Base-by-base conservation (phyloP, 1,140 invertebrate genomes). In the Diorhabda carinulata region DNA sequence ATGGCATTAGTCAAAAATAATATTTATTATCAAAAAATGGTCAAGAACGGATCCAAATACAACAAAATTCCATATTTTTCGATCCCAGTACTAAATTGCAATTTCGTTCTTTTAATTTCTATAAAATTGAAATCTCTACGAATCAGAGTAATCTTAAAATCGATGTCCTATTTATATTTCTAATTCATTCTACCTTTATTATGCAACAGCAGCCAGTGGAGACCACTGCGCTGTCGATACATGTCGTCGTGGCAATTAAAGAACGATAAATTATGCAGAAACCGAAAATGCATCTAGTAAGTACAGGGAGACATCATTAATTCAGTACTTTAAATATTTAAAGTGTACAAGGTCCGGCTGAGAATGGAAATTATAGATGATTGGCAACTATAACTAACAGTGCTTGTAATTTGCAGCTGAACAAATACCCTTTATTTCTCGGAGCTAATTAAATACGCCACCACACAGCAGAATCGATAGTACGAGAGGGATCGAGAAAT, bases 381-480 rank as follows among this genome's bases (percentile, higher is more conserved):
- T 76, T 73, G 74, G 74, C 73, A 76, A 76, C 72, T 52, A n/a
- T 52, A 69, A 76, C 25, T 76, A 76, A 76, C 74, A 69, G 58
- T 59, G 70, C 58, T 72, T 74, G 73, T 73, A 76, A 76, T 73
- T 74, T 76, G 73, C 75, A 73, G 70, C 73, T 73, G 76, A 72
- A 76, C 74, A 76, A 73, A 77, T 76, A 76, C 70, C 74, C 72
- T 77, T 75, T 77, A 77, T 76, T 76, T 76, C 76, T 74, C 42
- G 61, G 69, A 71, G 70, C 76, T 77, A 77, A 77, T 77, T 76
- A 76, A 77, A 76, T 76, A 75, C 73, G 47, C 47, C n/a, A 75
- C 62, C 61, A 67, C 74, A 74, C 73, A 72, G 73, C 69, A 73
- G 71, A 77, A 77, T 77, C 76, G 70, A 77, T 77, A 70, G 66